phyloP scores from a whole-genome alignment of 53 echinoderm and acorn worm species.

The Echinarachnius parma region DNA sequence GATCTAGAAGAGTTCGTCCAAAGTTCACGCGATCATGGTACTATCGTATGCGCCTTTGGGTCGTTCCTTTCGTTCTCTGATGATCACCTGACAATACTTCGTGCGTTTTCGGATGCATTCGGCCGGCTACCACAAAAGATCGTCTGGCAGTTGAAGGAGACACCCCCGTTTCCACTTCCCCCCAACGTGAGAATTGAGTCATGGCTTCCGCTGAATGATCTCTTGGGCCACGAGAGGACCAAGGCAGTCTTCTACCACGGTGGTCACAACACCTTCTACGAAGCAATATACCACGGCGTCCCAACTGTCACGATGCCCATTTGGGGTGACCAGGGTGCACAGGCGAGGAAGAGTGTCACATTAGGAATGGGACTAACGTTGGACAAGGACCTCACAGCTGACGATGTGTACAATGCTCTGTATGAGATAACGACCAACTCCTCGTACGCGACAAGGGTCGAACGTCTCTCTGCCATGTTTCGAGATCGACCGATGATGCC shows the following conservation, averaged over 20 bases:
- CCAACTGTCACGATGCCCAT: constrained; percentile 59
- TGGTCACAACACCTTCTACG: constrained; percentile 55
- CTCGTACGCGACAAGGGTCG: constrained; percentile 36
- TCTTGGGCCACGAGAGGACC: constrained; percentile 65
- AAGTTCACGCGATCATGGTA: constrained; percentile 53
- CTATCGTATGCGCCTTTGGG: constrained; percentile 57
- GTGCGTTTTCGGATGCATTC: constrained; percentile 30
- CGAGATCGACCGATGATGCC: constrained; percentile 48
- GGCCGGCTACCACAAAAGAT: constrained; percentile 58
- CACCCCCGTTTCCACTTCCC: constrained; percentile 38
- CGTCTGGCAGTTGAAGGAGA: constrained; percentile 52
- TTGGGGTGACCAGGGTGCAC: constrained; percentile 50
- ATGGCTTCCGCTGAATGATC: constrained; percentile 68
- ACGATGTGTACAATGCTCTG: constrained; percentile 46
- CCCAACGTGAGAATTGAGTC: constrained; percentile 50
- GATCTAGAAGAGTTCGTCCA: constrained; percentile 52
- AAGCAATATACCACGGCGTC: constrained; percentile 69
- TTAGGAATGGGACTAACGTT: constrained; percentile 46
- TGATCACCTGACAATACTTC: neutral
- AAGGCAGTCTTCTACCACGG: constrained; percentile 56
- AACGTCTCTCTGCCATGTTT: constrained; percentile 36
- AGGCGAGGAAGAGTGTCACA: constrained; percentile 7
- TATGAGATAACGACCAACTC: constrained; percentile 43
- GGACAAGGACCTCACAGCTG: constrained; percentile 44
- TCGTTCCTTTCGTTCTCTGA: constrained; percentile 28